phyloP scores from a whole-genome alignment of 1,140 invertebrate genomes.

The Brachionus sp. region DNA sequence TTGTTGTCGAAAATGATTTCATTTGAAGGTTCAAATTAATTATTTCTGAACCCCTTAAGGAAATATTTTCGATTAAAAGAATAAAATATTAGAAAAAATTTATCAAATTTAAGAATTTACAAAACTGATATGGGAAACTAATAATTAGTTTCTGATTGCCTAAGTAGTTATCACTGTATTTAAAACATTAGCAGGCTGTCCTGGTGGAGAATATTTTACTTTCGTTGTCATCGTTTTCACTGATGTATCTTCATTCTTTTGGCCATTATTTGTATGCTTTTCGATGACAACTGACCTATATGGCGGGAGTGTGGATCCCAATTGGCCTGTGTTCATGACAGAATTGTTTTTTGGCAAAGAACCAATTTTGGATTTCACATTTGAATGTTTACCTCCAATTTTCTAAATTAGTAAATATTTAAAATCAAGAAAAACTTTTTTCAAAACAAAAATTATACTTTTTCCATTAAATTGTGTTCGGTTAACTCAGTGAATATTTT shows the following conservation, averaged over 20 bases:
- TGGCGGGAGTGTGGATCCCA: slow-evolving; percentile 1
- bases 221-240: slow-evolving; percentile 18
- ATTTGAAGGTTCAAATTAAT: neutral
- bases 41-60: neutral
- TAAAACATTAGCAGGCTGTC: neutral
- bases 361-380: slow-evolving; percentile 9
- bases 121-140: neutral
- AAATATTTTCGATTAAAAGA: neutral
- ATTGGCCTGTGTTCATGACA: neutral
- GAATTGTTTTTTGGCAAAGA: neutral
- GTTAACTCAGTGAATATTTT: slow-evolving; percentile 20
- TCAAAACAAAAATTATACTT: neutral
- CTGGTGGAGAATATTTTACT: slow-evolving; percentile 21
- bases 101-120: neutral
- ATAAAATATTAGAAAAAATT: neutral
- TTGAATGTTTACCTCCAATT: neutral
- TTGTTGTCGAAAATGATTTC: neutral
- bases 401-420: neutral
- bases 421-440: too few species aligned
- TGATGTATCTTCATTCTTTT: neutral
- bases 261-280: slow-evolving; percentile 17
- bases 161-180: slow-evolving; percentile 14
- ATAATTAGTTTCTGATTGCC: slow-evolving; percentile 18
- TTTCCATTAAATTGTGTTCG: neutral
- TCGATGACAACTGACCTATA: slow-evolving; percentile 16